A percentile compares a stretch with the other conserved stretches of the same genome.
Conservation (phyloP, 2,113 vertebrate genomes). For the Zosterops japonicus region DNA sequence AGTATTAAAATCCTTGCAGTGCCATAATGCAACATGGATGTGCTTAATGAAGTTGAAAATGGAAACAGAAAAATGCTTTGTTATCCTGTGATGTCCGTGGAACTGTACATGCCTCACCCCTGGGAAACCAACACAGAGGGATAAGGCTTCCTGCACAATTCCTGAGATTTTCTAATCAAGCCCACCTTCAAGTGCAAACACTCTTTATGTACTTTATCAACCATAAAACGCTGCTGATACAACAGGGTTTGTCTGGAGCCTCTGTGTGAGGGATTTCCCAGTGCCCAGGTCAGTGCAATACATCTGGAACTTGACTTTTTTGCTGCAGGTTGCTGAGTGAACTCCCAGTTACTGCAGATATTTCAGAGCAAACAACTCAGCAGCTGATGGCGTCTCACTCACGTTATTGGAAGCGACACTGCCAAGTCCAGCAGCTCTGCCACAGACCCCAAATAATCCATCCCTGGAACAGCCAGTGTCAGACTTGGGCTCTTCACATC, state of each 20-base stretch:
- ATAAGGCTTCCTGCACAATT: not conserved
- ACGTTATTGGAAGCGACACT: rapidly evolving
- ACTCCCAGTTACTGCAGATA: not conserved
- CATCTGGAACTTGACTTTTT: not conserved
- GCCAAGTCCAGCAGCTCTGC: not conserved
- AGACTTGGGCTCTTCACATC: not conserved
- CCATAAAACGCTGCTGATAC: rapidly evolving
- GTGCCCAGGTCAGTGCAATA: not conserved
- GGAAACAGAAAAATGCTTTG: not conserved
- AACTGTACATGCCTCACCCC: not conserved
- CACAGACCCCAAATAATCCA: not conserved
- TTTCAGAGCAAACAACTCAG: not conserved
- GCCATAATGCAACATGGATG: not conserved
- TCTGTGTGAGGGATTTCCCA: not conserved
- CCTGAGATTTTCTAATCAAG: not conserved
- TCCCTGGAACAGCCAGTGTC: not conserved
- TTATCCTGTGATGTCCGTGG: not conserved
- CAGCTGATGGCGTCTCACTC: rapidly evolving
- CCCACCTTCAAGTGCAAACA: not conserved
- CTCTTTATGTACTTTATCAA: not conserved
- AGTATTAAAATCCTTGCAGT: not conserved
- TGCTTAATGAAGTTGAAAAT: not conserved
- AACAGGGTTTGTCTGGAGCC: not conserved
- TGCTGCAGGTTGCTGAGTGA: not conserved
- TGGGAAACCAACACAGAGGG: not conserved